Percentiles rank a stretch among this genome's conserved stretches.
Evolutionary conservation across 2,113 vertebrate species (phyloP).

Genomic region (Phaethornis superciliosus): DNA sequence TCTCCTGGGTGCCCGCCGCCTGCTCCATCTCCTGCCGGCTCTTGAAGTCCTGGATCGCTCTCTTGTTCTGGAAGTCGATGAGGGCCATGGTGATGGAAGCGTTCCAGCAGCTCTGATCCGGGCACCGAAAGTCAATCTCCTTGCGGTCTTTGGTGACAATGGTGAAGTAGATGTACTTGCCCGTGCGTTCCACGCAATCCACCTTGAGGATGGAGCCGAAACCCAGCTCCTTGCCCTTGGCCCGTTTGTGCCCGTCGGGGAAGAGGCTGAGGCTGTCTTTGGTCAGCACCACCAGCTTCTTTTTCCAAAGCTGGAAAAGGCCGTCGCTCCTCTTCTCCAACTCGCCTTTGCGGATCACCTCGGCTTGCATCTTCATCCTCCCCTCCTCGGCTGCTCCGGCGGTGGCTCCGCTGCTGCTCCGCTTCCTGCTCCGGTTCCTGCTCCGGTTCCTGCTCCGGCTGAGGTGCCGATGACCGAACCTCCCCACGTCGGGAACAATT

Average conservation of each 20-base stretch:
- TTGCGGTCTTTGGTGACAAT: constrained; percentile 94
- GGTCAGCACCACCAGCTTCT: constrained; percentile 93
- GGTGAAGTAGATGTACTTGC: constrained; percentile 97
- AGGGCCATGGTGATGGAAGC: constrained; percentile 95
- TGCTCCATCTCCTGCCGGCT: constrained; percentile 85
- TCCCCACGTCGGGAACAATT: background rate
- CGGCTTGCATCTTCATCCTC: constrained; percentile 83
- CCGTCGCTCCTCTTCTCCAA: constrained; percentile 96
- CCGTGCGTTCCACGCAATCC: constrained; percentile 96
- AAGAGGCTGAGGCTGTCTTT: constrained; percentile 90
- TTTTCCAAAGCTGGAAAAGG: constrained; percentile 94
- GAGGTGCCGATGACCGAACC: background rate
- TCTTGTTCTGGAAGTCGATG: constrained; percentile 95
- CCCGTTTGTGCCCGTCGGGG: constrained; percentile 83
- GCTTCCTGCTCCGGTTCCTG: no score
- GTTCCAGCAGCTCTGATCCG: constrained; percentile 92
- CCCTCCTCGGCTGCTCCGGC: background rate
- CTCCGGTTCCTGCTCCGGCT: background rate
- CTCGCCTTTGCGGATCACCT: constrained; percentile 90
- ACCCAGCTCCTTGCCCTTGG: constrained; percentile 88
- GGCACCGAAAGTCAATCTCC: constrained; percentile 96
- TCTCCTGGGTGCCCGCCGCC: constrained; percentile 78
- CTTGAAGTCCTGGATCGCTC: constrained; percentile 90
- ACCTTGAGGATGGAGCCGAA: constrained; percentile 91
- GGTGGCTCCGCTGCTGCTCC: background rate